These are phyloP conservation scores for Nemapogon koenigi DNA, from an alignment of 2,888 invertebrate genomes.

Conservation along the genomic window DNA sequence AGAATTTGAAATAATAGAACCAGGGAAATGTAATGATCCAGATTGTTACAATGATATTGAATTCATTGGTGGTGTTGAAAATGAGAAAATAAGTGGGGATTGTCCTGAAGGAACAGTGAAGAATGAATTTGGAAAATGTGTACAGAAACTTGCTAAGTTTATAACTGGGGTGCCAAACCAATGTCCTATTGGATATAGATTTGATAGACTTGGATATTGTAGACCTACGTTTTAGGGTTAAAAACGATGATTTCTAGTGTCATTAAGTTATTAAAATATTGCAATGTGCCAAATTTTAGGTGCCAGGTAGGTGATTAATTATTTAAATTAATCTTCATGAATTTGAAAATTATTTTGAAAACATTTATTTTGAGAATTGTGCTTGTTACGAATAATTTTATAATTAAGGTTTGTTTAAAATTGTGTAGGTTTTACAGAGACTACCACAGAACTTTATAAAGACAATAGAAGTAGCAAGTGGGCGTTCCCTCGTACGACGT, in stretches of 20 bases:
- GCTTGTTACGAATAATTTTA: too few relatives aligned
- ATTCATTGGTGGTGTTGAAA: neutral
- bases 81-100: neutral
- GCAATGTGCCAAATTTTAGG: too few relatives aligned
- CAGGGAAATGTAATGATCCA: neutral
- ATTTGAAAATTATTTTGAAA: too few relatives aligned
- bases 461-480: too few relatives aligned
- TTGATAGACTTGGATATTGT: constrained; percentile 2
- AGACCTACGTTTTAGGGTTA: constrained; percentile 2
- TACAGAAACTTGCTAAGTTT: constrained; percentile 2
- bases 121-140: constrained; percentile 28
- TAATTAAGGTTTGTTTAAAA: too few relatives aligned
- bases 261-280: too few relatives aligned
- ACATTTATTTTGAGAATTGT: too few relatives aligned
- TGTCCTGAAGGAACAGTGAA: constrained; percentile 23
- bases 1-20: constrained; percentile 1
- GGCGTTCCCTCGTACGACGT: too few relatives aligned
- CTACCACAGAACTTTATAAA: too few relatives aligned
- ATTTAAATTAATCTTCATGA: too few relatives aligned
- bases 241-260: neutral
- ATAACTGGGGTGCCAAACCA: constrained; percentile 1
- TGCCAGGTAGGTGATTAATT: too few relatives aligned
- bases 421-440: too few relatives aligned
- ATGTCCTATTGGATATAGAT: constrained; percentile 4
- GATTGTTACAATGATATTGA: constrained; percentile 2